Base-by-base conservation (phyloP, 2,888 invertebrate species). In the Drosophila setosimentum region DNA sequence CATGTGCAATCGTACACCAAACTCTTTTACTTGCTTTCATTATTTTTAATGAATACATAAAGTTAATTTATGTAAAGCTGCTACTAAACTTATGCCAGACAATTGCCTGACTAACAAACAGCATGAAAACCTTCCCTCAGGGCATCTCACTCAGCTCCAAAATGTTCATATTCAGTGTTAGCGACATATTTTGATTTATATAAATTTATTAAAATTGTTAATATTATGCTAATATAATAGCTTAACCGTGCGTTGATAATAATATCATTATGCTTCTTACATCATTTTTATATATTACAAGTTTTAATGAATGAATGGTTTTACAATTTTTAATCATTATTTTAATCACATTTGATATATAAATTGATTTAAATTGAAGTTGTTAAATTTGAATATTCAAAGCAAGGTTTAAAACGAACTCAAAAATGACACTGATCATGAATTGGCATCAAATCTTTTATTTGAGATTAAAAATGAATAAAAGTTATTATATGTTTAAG, bases 21-120 rank as follows among this genome's bases (percentile, higher is more conserved):
- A n/a, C 65, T 50, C 55, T 33, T 29, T 49, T 40, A 45, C 48
- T 57, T 27, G 61, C 59, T 73, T 73, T 64, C 65, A 77, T 74
- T 80, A 74, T 67, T 76, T 80, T 66, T 76, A 68, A 76, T 74
- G 71, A 80, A 70, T 71, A 69, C 60, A 76, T 68, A 68, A 69
- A 67, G 55, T 74, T 80, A 67, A 80, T 76, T 80, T 71, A 74
- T 77, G 80, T 74, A 53, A 73, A 76, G 53, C 65, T 66, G 24
- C 37, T 21, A 60, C 54, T 54, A 48, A 69, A 32, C 53, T 48
- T 30, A 42, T 49, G 48, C 37, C 66, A 49, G 58, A 49, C 51
- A 68, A 40, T 27, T 57, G 68, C 51, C 37, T 50, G 62, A 49
- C 64, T 32, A 37, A 21, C 58, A 45, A 35, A 35, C 51, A 60